Evolutionary conservation across 1,140 invertebrate genomes (phyloP).

Genomic region (Danaus melanippus): DNA sequence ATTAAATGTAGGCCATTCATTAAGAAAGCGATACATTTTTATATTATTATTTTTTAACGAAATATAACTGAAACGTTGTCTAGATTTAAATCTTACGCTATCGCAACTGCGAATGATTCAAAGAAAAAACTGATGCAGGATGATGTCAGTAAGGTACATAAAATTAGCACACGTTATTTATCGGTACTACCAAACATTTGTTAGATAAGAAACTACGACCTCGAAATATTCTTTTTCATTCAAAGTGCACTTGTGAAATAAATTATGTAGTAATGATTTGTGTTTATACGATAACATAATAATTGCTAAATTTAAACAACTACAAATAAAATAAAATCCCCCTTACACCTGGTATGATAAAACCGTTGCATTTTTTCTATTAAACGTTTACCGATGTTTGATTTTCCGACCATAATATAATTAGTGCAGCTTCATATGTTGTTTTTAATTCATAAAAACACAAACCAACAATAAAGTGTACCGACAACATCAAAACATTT

Average conservation of each 20-base stretch:
- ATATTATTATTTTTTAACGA: slow-evolving; percentile 1
- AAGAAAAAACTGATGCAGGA: slow-evolving; percentile 39
- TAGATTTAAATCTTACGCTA: slow-evolving; percentile 42
- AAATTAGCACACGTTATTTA: slow-evolving; percentile 43
- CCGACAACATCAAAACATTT: slow-evolving; percentile 40
- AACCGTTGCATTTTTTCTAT: no score
- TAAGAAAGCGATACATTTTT: slow-evolving; percentile 28
- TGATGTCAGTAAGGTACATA: slow-evolving; percentile 56
- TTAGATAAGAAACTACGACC: no score
- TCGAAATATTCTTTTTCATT: no score
- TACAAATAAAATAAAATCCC: no score
- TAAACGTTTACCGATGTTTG: no score
- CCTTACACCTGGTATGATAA: no score
- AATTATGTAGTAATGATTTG: no score
- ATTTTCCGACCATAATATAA: no score
- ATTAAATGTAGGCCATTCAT: slow-evolving; percentile 28
- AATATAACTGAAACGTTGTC: slow-evolving; percentile 8
- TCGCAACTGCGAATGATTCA: slow-evolving; percentile 38
- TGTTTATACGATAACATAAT: no score
- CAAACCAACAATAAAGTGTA: slow-evolving; percentile 1
- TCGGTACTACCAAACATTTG: slow-evolving; percentile 15
- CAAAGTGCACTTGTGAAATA: no score
- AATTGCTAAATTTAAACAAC: no score
- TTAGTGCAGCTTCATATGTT: no score
- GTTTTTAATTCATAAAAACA: slow-evolving; percentile 10